Base-by-base conservation (phyloP, 2,888 invertebrate genomes). In the Seira musarum region DNA sequence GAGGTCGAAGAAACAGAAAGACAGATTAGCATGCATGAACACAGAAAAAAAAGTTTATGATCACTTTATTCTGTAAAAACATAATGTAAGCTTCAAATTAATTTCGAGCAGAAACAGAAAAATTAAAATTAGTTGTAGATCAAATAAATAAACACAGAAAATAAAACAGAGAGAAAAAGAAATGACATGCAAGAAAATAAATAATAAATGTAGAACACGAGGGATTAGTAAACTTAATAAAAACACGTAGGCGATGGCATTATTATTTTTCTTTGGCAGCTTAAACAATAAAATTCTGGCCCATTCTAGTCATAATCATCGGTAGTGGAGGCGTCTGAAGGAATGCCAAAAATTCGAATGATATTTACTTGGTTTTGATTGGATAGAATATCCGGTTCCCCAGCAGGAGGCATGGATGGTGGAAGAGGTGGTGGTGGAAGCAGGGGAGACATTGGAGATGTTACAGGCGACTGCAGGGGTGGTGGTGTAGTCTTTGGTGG, bases 301-400 rank as follows among this genome's bases (percentile, higher is more conserved):
- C n/a, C 17, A 5, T 10, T 57, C 40, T 46, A 82, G 53, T 78
- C 72, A 46, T 81, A 69, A 76, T 81, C 82, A 64, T 83, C 82
- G 57, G 49, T 65, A 60, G 78, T 66, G 46, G 81, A 72, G 49
- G 17, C 10, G n/a, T 57, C 57, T 57, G 86, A 86, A 79, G 86
- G 86, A 64, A 84, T 70, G 77, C 84, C 86, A 84, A 85, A 86
- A 83, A 86, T 84, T 60, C 82, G 82, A 81, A 86, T 78, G 35
- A 86, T 84, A 76, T 85, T 86, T 86, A 85, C 85, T 86, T 85
- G 84, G 81, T 84, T 84, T 19, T 75, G 70, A 69, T 72, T 82
- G 1, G 82, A 22, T 57, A 79, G 57, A 35, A 75, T 61, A 72
- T 80, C 79, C 78, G 74, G 71, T 49, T 82, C 82, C n/a, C 57